phyloP scores from a whole-genome alignment of 2,888 invertebrate species.

The Notocelia uddmanniana region DNA sequence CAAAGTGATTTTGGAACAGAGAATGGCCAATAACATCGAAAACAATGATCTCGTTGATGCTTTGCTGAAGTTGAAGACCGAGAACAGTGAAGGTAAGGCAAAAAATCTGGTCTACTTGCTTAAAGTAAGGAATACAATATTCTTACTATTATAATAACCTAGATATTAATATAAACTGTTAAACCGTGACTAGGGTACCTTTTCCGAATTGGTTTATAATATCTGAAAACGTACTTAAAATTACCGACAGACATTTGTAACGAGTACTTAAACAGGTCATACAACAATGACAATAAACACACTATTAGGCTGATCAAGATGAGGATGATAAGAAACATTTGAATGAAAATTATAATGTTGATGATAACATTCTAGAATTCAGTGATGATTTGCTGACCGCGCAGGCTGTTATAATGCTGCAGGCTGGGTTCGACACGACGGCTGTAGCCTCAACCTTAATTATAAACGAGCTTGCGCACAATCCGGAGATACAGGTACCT shows the following conservation, averaged over 20 bases:
- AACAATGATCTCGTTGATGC: conserved; percentile 65
- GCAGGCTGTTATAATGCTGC: conserved; percentile 67
- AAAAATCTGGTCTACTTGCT: not conserved
- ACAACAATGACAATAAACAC: not conserved
- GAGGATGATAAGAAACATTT: no score
- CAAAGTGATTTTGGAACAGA: conserved; percentile 55
- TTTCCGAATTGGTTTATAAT: no score
- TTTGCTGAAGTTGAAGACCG: conserved; percentile 63
- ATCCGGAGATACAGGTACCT: conserved; percentile 65
- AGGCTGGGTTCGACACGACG: conserved; percentile 69
- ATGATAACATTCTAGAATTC: conserved; percentile 45
- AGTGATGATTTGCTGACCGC: conserved; percentile 63
- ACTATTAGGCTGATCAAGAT: not conserved
- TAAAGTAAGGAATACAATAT: no score
- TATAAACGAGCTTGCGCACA: conserved; percentile 61
- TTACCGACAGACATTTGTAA: no score
- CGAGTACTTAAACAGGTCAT: not conserved
- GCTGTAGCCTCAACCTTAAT: conserved; percentile 54
- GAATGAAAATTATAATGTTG: not conserved
- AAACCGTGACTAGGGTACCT: no score
- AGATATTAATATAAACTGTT: no score
- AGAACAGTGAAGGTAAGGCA: conserved; percentile 59
- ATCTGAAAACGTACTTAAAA: no score
- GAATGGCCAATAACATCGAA: conserved; percentile 50
- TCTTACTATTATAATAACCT: no score